Evolutionary conservation across 2,113 vertebrate species (phyloP), one percentile per base, ranked within the genome.

Genomic region (Crotalus viridis): DNA sequence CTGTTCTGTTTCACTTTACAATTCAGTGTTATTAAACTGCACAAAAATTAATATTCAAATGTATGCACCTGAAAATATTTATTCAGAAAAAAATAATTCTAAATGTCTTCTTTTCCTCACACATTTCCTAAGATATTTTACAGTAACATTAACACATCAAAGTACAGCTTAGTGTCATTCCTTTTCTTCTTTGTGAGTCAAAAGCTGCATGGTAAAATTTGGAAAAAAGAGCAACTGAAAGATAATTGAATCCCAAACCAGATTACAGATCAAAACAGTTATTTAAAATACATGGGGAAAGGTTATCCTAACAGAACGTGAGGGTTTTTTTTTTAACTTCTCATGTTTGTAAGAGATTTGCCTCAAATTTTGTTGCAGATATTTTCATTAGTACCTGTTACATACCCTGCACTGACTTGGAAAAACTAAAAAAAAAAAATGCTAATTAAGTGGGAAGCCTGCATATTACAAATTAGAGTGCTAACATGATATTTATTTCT

Each of bases 251-350:
- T 46, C 26, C 33, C 74, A 81, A 81, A 81, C 33, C 33, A 9
- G 7, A 19, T 81, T 81, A 39, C 74, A 81, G n/a, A 81, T 81
- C 74, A 81, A 43, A 21, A 81, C 39, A 43, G 33, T n/a, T 28
- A n/a, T 87, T 87, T 87, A 13, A 52, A 87, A 87, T 52, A 24
- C 12, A 33, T 8, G n/a, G 15, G 13, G 51, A n/a, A 28, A 87
- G 15, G 28, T n/a, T 54, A n/a, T n/a, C 51, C 28, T 55, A 87
- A 54, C 17, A 88, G 51, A 54, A n/a, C 0, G 51, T 0, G 0
- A 21, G 55, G 61, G 48, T 51, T 8, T 0, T 61, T 15, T 96
- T 96, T 94, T 64, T 90, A 92, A 21, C 5, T 69, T 90, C 22
- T 51, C 10, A 94, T 92, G 33, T 43, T 43, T 43, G 39, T 81